Percentiles rank a stretch among this genome's conserved stretches.
Evolutionary conservation across 2,888 invertebrate genomes (phyloP).

Genomic region (Nephrotoma appendiculata): DNA sequence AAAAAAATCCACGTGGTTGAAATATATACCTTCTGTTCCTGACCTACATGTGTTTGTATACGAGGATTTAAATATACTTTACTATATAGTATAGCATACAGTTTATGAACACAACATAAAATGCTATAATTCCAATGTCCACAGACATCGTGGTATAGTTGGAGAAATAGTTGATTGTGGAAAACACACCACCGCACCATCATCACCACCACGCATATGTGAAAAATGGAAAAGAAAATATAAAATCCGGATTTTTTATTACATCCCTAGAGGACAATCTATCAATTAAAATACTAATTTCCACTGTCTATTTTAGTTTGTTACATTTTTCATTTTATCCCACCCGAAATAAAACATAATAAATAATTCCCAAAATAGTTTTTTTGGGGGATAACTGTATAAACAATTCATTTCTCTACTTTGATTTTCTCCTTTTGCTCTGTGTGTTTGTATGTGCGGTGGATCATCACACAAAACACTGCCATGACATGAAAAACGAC

Average conservation of each 20-base stretch:
- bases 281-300: constrained; percentile 3
- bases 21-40: neutral
- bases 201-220: neutral
- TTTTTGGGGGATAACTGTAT: neutral
- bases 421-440: neutral
- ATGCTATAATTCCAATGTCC: neutral
- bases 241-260: neutral
- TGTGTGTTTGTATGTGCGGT: neutral
- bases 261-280: neutral
- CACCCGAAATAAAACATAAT: neutral
- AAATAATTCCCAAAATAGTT: neutral
- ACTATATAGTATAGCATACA: neutral
- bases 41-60: neutral
- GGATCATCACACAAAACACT: neutral
- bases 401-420: neutral
- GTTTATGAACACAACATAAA: neutral
- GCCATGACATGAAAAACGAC: neutral
- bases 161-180: neutral
- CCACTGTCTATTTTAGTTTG: neutral
- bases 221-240: neutral
- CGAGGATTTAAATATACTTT: neutral
- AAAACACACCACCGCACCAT: neutral
- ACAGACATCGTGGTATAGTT: neutral
- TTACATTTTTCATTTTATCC: neutral
- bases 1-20: neutral